These are phyloP conservation scores for Choreutis nemorana DNA, from an alignment of 2,888 invertebrate species.

Conservation along the genomic window DNA sequence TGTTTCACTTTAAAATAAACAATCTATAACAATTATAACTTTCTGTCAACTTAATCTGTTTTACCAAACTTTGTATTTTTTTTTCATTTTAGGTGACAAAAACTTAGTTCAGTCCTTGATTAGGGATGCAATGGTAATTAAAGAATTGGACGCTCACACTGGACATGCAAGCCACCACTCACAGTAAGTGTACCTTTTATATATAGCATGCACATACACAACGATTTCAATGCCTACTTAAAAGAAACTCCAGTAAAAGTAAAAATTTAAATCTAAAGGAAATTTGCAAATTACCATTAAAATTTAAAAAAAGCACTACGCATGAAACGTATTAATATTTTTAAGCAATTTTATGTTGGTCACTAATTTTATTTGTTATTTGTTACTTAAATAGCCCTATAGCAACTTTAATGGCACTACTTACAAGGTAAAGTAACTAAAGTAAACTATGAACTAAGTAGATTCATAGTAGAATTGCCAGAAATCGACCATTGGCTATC, in stretches of 20 bases:
- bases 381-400: slow-evolving; percentile 88
- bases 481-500: too few relatives aligned
- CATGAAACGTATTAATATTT: slow-evolving; percentile 10
- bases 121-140: slow-evolving; percentile 89
- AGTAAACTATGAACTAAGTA: too few relatives aligned
- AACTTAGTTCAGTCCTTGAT: slow-evolving; percentile 88
- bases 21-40: too few relatives aligned
- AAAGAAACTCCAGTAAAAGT: background rate
- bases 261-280: slow-evolving; percentile 1
- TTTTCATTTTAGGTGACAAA: slow-evolving; percentile 79
- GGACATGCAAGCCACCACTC: slow-evolving; percentile 75
- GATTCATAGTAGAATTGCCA: too few relatives aligned
- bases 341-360: slow-evolving; percentile 30
- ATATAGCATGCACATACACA: slow-evolving; percentile 30
- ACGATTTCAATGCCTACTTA: background rate
- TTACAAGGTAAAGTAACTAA: slow-evolving; percentile 83
- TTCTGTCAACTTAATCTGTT: slow-evolving; percentile 3
- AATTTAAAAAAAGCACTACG: slow-evolving; percentile 5
- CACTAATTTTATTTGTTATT: slow-evolving; percentile 68
- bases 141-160: slow-evolving; percentile 78
- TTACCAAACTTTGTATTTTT: background rate
- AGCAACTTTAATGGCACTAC: slow-evolving; percentile 94
- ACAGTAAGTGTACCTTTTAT: slow-evolving; percentile 72
- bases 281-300: background rate
- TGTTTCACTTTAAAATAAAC: too few relatives aligned